Evolutionary conservation across 1,140 invertebrate species (phyloP).

Genomic region (Papilio helenus): DNA sequence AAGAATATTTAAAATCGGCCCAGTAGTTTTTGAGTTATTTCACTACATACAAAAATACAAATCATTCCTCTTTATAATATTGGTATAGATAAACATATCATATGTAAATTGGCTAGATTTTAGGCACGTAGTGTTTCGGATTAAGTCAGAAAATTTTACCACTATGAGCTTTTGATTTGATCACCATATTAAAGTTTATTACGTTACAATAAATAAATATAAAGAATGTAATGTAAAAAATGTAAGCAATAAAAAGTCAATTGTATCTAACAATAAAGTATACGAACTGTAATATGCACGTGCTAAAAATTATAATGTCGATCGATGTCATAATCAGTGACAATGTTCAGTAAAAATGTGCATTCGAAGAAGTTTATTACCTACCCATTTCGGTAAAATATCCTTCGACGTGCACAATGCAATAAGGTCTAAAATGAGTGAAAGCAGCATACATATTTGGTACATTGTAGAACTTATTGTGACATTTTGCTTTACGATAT

Average conservation of each 20-base stretch:
- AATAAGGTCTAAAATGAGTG: not conserved
- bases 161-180: too few relatives aligned
- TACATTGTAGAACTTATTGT: not conserved
- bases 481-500: not conserved
- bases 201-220: too few relatives aligned
- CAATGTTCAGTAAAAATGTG: constrained; percentile 46
- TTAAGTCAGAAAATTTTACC: too few relatives aligned
- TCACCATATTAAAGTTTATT: too few relatives aligned
- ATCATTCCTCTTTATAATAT: too few relatives aligned
- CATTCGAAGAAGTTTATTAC: not conserved
- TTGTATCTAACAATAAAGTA: not conserved
- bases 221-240: too few relatives aligned
- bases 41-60: too few relatives aligned
- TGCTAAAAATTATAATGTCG: constrained; percentile 36
- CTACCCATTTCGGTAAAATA: not conserved
- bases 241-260: not conserved
- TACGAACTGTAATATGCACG: constrained; percentile 17
- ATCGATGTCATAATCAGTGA: constrained; percentile 54
- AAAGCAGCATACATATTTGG: not conserved
- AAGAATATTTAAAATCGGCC: too few relatives aligned
- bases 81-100: too few relatives aligned
- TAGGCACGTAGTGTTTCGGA: too few relatives aligned
- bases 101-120: too few relatives aligned
- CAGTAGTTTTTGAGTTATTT: too few relatives aligned
- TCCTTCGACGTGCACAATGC: not conserved